Evolutionary conservation across 2,888 invertebrate species (phyloP).

Genomic region (Eupithecia subumbrata): DNA sequence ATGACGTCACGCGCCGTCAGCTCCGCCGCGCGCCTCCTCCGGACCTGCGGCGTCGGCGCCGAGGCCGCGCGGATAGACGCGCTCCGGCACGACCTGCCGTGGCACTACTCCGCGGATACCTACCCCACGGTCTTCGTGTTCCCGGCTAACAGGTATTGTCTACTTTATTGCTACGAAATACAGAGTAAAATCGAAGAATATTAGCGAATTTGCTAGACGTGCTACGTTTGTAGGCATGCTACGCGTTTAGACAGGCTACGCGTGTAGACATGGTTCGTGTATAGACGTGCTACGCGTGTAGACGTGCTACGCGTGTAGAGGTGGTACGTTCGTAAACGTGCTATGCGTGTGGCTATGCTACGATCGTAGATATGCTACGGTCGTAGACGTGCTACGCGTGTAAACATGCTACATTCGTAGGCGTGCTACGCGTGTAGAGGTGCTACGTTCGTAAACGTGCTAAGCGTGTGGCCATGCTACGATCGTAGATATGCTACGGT

Average conservation of each 20-base stretch:
- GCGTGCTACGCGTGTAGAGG: neutral
- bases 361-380: neutral
- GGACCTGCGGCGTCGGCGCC: slow-evolving; percentile 64
- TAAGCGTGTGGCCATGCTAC: neutral
- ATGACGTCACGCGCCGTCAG: slow-evolving; percentile 87
- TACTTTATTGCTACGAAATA: neutral
- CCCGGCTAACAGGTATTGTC: slow-evolving; percentile 85
- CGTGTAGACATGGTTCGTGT: neutral
- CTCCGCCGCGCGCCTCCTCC: slow-evolving; percentile 86
- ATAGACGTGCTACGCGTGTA: neutral
- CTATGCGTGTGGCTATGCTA: neutral
- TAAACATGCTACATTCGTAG: slow-evolving; percentile 1
- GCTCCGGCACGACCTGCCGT: slow-evolving; percentile 92
- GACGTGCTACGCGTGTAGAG: neutral
- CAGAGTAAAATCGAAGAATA: slow-evolving; percentile 37
- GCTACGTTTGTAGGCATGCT: neutral
- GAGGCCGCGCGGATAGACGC: slow-evolving; percentile 90
- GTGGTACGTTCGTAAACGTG: neutral
- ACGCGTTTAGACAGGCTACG: neutral
- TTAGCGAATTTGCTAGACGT: slow-evolving; percentile 60
- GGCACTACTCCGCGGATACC: slow-evolving; percentile 91
- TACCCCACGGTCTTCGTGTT: slow-evolving; percentile 93
- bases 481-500: neutral
- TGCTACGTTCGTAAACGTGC: neutral
- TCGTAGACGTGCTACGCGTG: neutral